A percentile compares a stretch with the other conserved stretches of the same genome.
phyloP scores from a whole-genome alignment of 2,888 invertebrate genomes.

The Ptychoptera contaminata region DNA sequence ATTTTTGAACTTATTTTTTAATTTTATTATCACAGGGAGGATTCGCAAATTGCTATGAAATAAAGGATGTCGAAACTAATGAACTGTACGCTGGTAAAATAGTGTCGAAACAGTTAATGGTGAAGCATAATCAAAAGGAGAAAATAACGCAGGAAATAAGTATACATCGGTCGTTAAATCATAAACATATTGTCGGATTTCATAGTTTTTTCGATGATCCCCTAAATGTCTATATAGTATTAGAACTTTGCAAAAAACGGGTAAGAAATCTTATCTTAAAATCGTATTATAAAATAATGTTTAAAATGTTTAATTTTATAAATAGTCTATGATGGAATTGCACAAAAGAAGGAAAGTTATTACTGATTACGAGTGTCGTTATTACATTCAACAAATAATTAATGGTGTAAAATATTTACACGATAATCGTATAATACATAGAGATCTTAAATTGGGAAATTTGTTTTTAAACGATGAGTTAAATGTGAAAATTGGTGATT shows the following conservation, averaged over 20 bases:
- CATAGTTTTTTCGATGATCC: constrained; percentile 89
- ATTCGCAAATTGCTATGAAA: constrained; percentile 97
- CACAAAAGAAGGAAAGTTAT: constrained; percentile 90
- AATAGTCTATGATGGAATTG: constrained; percentile 93
- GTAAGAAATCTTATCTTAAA: constrained; percentile 45
- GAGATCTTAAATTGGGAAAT: constrained; percentile 96
- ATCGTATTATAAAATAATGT: too few species aligned
- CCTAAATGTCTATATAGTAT: constrained; percentile 83
- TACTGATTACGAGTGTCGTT: constrained; percentile 95
- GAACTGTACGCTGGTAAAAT: constrained; percentile 89
- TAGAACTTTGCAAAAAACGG: constrained; percentile 88
- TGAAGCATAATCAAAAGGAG: constrained; percentile 88
- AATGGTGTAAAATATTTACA: constrained; percentile 88
- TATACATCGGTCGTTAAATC: constrained; percentile 77
- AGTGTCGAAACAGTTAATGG: constrained; percentile 84
- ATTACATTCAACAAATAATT: constrained; percentile 88
- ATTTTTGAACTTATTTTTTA: too few species aligned
- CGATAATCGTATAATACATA: constrained; percentile 81
- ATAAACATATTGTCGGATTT: constrained; percentile 88
- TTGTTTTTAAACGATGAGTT: constrained; percentile 89
- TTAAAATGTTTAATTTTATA: too few species aligned
- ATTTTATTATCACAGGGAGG: constrained; percentile 57
- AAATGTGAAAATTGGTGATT: constrained; percentile 94
- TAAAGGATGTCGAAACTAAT: constrained; percentile 61
- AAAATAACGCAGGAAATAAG: constrained; percentile 96